Percentiles rank a stretch among this genome's conserved stretches.
These are phyloP conservation scores for Mesorhabditis spiculigera DNA, from an alignment of 2,888 invertebrate species.

Conservation along the genomic window DNA sequence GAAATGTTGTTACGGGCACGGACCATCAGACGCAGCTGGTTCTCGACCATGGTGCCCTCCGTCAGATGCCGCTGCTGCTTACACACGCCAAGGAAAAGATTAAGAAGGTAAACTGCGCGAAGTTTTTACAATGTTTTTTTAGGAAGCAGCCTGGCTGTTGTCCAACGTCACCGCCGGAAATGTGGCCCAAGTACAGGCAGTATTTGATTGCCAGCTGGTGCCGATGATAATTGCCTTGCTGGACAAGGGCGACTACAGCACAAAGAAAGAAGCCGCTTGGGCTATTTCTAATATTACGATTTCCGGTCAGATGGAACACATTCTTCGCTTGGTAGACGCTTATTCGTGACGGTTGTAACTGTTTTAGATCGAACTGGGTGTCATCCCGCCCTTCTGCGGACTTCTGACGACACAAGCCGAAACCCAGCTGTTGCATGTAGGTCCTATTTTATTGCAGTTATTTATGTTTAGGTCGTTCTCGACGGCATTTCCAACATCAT, in stretches of 20 bases:
- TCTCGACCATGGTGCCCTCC: constrained; percentile 86
- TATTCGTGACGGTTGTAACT: constrained; percentile 57
- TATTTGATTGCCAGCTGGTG: constrained; percentile 83
- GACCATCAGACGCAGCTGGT: constrained; percentile 97
- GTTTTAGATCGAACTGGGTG: constrained; percentile 63
- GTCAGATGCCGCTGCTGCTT: constrained; percentile 85
- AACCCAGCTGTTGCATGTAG: constrained; percentile 66
- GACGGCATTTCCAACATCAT: constrained; percentile 96
- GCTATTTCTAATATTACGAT: constrained; percentile 97
- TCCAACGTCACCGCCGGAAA: constrained; percentile 97
- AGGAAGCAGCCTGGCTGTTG: constrained; percentile 58
- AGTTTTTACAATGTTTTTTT: constrained; percentile 6
- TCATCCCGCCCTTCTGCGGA: constrained; percentile 91
- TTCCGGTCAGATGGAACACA: constrained; percentile 86
- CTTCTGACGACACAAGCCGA: constrained; percentile 87
- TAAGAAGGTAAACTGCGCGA: constrained; percentile 73
- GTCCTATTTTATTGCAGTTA: background rate
- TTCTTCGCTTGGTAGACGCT: constrained; percentile 78
- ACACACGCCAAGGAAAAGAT: constrained; percentile 87
- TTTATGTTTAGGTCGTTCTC: constrained; percentile 74
- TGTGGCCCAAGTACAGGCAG: constrained; percentile 86
- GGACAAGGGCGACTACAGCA: constrained; percentile 83
- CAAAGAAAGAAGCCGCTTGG: constrained; percentile 90
- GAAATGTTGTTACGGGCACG: constrained; percentile 72
- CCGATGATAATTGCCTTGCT: constrained; percentile 91